Conservation (phyloP, 1,140 invertebrate genomes). For the Cyphomyrmex costatus region DNA sequence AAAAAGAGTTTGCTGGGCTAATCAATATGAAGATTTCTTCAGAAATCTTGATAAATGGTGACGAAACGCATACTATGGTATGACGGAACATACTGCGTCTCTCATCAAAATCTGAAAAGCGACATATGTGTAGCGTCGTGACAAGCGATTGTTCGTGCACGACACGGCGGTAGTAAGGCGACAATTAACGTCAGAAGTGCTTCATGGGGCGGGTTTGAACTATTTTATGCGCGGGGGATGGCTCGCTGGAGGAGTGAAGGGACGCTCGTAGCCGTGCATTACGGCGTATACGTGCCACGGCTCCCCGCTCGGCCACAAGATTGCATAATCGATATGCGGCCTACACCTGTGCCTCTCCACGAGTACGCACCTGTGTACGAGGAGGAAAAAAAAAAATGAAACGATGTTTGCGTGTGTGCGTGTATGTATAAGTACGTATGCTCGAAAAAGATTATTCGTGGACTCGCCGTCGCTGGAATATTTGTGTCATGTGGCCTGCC, state of each 20-base stretch:
- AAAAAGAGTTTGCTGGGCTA: no score
- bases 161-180: constrained; percentile 65
- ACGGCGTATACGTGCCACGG: constrained; percentile 70
- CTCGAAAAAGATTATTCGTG: constrained; percentile 67
- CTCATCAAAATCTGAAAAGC: constrained; percentile 75
- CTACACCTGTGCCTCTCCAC: constrained; percentile 74
- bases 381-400: constrained; percentile 45
- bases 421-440: constrained; percentile 14
- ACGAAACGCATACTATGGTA: no score
- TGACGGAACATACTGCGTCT: neutral
- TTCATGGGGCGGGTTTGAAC: constrained; percentile 60
- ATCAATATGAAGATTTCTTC: no score
- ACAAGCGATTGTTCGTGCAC: constrained; percentile 70
- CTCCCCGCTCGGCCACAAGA: constrained; percentile 72
- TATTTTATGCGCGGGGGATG: constrained; percentile 61
- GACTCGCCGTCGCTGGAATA: constrained; percentile 45
- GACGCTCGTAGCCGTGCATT: constrained; percentile 68
- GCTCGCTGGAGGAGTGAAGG: constrained; percentile 44
- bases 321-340: constrained; percentile 83
- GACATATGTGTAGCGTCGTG: constrained; percentile 76
- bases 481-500: constrained; percentile 26
- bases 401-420: constrained; percentile 38
- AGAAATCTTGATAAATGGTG: constrained; percentile 32
- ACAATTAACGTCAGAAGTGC: constrained; percentile 79
- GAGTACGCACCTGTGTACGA: constrained; percentile 73